Conservation (phyloP, 2,888 invertebrate species). For the Phorcus lineatus region DNA sequence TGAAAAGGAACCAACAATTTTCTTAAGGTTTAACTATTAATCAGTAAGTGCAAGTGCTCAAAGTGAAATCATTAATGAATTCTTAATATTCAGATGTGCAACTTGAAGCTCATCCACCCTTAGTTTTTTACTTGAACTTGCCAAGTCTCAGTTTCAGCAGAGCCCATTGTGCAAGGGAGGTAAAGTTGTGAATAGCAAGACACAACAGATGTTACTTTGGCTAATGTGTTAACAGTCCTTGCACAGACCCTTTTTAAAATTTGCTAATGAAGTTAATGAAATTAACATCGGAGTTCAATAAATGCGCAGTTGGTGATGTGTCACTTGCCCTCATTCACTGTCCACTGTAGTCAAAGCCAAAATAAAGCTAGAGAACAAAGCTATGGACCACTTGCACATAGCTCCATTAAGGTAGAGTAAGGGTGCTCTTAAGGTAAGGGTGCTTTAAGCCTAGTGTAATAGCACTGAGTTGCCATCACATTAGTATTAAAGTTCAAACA, state of each 20-base stretch:
- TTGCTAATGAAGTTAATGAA: neutral
- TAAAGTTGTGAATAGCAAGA: neutral
- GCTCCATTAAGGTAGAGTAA: too few species aligned
- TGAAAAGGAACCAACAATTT: too few species aligned
- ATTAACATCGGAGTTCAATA: neutral
- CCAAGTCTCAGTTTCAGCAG: neutral
- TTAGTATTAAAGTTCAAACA: too few species aligned
- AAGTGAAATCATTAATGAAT: neutral
- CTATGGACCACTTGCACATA: too few species aligned
- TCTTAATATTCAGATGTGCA: neutral
- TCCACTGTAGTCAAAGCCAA: too few species aligned
- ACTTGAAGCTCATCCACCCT: neutral
- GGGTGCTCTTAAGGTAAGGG: too few species aligned
- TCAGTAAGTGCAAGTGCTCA: neutral
- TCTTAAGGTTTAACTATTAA: neutral
- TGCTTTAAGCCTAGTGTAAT: too few species aligned
- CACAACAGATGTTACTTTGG: constrained; percentile 6
- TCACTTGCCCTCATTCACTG: neutral
- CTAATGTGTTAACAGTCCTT: neutral
- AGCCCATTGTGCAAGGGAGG: neutral
- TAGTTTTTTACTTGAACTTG: neutral
- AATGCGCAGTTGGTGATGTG: neutral
- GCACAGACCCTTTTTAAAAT: neutral
- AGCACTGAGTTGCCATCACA: too few species aligned
- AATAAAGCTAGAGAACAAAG: too few species aligned